Evolutionary conservation across 1,140 invertebrate genomes (phyloP).

Genomic region (Aethina tumida): DNA sequence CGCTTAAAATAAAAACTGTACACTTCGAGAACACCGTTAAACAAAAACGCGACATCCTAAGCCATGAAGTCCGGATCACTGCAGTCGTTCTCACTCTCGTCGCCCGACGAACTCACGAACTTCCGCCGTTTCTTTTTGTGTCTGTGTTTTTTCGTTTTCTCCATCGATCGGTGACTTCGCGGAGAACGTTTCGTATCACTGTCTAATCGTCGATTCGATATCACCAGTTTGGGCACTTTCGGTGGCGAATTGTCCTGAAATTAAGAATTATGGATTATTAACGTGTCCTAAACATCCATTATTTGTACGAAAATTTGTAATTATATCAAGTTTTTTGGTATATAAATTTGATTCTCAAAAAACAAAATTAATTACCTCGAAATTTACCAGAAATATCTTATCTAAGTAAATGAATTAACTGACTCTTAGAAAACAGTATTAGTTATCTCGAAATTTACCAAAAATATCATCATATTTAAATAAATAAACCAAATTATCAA

Average conservation of each 20-base stretch:
- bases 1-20: conserved; percentile 2
- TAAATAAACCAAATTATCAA: no score
- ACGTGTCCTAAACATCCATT: background rate
- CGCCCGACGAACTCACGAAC: conserved; percentile 44
- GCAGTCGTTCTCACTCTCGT: conserved; percentile 54
- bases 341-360: background rate
- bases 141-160: conserved; percentile 54
- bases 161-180: conserved; percentile 45
- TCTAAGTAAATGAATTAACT: conserved; percentile 1
- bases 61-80: conserved; percentile 61
- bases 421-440: no score
- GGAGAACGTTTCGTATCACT: conserved; percentile 43
- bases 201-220: conserved; percentile 36
- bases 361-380: conserved; percentile 2
- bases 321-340: background rate
- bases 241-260: conserved; percentile 30
- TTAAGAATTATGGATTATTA: background rate
- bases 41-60: conserved; percentile 26
- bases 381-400: no score
- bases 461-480: no score
- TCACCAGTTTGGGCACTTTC: conserved; percentile 41
- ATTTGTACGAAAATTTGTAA: background rate
- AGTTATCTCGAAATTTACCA: no score
- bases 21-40: conserved; percentile 9
- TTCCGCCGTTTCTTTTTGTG: conserved; percentile 58